Conservation (phyloP, 2,888 invertebrate genomes). For the Acrobasis suavella region DNA sequence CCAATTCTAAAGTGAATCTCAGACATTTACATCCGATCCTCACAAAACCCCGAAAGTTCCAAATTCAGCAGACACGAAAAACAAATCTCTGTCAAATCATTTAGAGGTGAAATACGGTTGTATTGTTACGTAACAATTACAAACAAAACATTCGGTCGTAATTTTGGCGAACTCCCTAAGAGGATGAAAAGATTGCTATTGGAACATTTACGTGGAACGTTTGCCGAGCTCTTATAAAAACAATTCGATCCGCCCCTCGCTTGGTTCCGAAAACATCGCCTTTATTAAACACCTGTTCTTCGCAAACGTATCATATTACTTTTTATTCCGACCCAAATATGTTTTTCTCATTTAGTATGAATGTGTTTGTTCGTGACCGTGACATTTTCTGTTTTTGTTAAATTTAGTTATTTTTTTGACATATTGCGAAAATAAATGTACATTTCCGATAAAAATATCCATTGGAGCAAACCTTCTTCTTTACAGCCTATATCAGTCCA, state of each 20-base stretch:
- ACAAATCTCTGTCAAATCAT: no score
- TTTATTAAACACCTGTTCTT: conserved; percentile 25
- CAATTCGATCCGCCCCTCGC: conserved; percentile 18
- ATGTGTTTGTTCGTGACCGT: background rate
- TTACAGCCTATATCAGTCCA: no score
- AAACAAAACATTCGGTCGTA: background rate
- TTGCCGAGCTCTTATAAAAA: conserved; percentile 19
- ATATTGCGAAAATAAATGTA: no score
- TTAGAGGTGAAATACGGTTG: background rate
- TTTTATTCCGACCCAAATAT: conserved; percentile 7
- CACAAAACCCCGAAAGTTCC: no score
- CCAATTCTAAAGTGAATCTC: no score
- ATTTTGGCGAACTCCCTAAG: background rate
- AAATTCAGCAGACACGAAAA: no score
- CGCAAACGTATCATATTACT: conserved; percentile 17
- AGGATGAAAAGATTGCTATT: background rate
- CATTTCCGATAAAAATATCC: no score
- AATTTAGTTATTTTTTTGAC: no score
- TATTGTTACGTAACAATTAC: conserved; percentile 2
- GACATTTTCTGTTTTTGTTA: no score
- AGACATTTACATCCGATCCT: no score
- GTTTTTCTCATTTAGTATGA: background rate
- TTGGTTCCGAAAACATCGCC: conserved; percentile 21
- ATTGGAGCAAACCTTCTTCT: no score
- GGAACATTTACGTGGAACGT: background rate